phyloP scores from a whole-genome alignment of 1,140 invertebrate species.

The Anoplolepis gracilipes region DNA sequence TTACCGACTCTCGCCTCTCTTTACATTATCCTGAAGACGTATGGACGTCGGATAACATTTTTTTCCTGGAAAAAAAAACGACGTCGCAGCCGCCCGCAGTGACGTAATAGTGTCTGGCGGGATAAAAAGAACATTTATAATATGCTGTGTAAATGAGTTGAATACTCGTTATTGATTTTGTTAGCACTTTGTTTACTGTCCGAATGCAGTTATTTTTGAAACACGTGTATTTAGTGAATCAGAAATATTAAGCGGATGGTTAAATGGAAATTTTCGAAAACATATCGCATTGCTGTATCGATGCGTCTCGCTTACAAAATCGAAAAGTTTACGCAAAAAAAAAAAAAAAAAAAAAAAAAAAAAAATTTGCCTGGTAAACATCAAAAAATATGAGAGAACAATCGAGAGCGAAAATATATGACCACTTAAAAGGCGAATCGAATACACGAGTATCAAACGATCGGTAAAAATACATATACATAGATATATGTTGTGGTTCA shows the following conservation, averaged over 20 bases:
- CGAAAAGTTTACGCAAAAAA: slow-evolving; percentile 11
- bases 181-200: background rate
- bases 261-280: slow-evolving; percentile 31
- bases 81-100: background rate
- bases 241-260: background rate
- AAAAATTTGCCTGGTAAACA: too few species aligned
- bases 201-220: background rate
- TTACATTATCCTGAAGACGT: slow-evolving; percentile 73
- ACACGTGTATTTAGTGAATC: background rate
- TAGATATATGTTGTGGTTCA: background rate
- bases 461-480: background rate
- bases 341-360: too few species aligned
- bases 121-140: slow-evolving; percentile 16
- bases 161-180: background rate
- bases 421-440: background rate
- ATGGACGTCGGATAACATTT: slow-evolving; percentile 69
- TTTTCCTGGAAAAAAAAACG: slow-evolving; percentile 53
- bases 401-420: too few species aligned
- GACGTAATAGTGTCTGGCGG: slow-evolving; percentile 8
- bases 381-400: slow-evolving; percentile 16
- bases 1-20: slow-evolving; percentile 69
- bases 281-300: background rate
- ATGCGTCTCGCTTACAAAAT: slow-evolving; percentile 23
- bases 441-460: slow-evolving; percentile 16
- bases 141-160: background rate